Evolutionary conservation across 2,113 vertebrate genomes (phyloP), one percentile per base, ranked within the genome.

Genomic region (Microtus richardsoni): DNA sequence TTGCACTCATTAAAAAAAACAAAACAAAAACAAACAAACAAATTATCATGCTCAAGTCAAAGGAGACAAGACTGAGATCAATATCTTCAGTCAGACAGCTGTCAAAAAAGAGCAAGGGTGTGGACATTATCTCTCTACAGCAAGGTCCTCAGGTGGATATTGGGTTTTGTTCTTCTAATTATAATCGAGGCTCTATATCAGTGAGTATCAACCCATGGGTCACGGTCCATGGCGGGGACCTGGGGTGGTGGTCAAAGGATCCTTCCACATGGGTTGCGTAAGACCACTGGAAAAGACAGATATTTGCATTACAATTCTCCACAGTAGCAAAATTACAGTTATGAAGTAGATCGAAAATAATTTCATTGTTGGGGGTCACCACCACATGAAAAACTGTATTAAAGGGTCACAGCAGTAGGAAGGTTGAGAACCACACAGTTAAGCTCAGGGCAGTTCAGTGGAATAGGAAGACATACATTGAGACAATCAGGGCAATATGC

Each of bases 201-300:
- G 70, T 19, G 36, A 8, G n/a, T 71, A 17, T 71, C 17, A 71
- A 39, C 70, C 17, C 21, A 7, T 39, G 70, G 17, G 17, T n/a
- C 36, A 7, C 2, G 4, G 16, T 1, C 33, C 33, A 36, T n/a
- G 7, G 16, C 0, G 16, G 17, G 13, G 24, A 24, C 16, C 52
- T 16, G 52, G 52, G 52, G 52, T 54, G 60, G 22, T 19, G 1
- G 16, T 71, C 13, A n/a, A 71, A 71, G 30, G 7, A n/a, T 17
- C 33, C 16, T 36, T 70, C n/a, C 68, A 70, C 16, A 7, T 0
- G 33, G 68, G 36, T n/a, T 17, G 8, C 36, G n/a, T n/a, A n/a
- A n/a, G 36, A 21, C 36, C 68, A 71, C 7, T 71, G 17, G 70
- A 21, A n/a, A 71, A 71, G 17, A 71, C 33, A 71, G 16, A 71